Conservation (phyloP, 2,888 invertebrate genomes). For the Noctuana brunneofusca region DNA sequence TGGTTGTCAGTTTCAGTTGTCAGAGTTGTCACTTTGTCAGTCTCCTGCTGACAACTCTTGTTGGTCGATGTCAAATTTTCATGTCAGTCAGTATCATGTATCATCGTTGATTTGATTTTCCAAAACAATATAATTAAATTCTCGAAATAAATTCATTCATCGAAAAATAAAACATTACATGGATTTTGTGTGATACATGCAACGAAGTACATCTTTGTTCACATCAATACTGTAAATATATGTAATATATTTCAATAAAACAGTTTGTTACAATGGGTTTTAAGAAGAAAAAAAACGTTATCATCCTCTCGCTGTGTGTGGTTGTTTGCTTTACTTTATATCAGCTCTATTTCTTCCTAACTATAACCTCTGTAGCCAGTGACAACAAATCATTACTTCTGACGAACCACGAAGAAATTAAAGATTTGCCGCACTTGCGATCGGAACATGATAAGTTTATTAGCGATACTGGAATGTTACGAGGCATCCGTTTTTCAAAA, state of each 20-base stretch:
- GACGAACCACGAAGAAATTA: conserved; percentile 52
- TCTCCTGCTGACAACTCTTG: too few relatives aligned
- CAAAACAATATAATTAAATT: too few relatives aligned
- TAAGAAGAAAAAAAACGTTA: conserved; percentile 73
- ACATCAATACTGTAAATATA: not conserved
- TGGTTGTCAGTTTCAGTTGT: too few relatives aligned
- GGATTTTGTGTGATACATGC: too few relatives aligned
- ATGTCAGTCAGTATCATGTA: too few relatives aligned
- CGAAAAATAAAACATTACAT: too few relatives aligned
- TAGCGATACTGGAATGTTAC: conserved; percentile 66
- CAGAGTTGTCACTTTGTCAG: too few relatives aligned
- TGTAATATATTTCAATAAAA: not conserved
- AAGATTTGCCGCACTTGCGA: conserved; percentile 53
- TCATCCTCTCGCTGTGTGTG: conserved; percentile 61
- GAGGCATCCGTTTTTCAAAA: conserved; percentile 64
- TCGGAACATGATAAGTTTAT: conserved; percentile 68
- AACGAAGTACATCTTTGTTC: too few relatives aligned
- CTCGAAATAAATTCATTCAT: too few relatives aligned
- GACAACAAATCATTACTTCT: conserved; percentile 55
- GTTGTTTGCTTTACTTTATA: conserved; percentile 67
- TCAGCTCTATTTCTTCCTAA: conserved; percentile 71
- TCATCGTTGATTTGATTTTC: too few relatives aligned
- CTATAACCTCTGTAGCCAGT: conserved; percentile 60
- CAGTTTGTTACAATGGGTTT: conserved; percentile 35
- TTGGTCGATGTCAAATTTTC: too few relatives aligned